Base-by-base conservation (phyloP, 2,797 vertebrate species). In the Margarornis squamiger region DNA sequence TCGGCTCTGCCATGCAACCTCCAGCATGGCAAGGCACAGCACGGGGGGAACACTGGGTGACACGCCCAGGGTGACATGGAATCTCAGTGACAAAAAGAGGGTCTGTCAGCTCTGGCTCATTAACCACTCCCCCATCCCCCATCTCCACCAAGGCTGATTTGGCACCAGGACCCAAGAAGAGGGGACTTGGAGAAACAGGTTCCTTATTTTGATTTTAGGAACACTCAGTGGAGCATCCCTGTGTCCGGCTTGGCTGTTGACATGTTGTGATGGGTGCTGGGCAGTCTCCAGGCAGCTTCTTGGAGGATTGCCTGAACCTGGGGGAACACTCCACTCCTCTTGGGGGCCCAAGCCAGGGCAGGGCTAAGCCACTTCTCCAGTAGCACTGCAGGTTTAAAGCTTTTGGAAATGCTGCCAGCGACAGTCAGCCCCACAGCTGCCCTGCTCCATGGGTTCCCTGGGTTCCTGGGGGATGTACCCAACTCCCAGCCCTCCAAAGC, bases 181-280 rank as follows among this genome's bases (percentile, higher is more conserved):
- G 1, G 7, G 29, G 14, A 36, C 65, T 88, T 70, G 59, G 59
- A 85, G 38, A 20, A 58, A 70, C 0, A 0, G 1, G 10, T 30
- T 26, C 3, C 23, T 90, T 73, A 6, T 70, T 70, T 80, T 71
- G 51, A 21, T 62, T 94, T 83, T 39, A 55, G 30, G 32, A 58
- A 57, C 79, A 76, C 4, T 1, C 55, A 41, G 14, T 0, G 0
- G 38, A 54, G 46, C 67, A 54, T 8, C 62, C 30, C 18, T 78
- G 45, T 0, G 0, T 36, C 34, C 14, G 21, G 27, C 21, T 48
- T 2, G 7, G 65, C 52, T 15, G 7, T 38, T 65, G 21, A 6
- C 0, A 3, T 0, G 1, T 24, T 63, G 22, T 29, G 24, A 5
- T 73, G 68, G 57, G 39, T 38, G 45, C 36, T 71, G 38, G 14